These are phyloP conservation scores for Acanthosepion esculentum DNA, from an alignment of 2,888 invertebrate species.

Conservation along the genomic window DNA sequence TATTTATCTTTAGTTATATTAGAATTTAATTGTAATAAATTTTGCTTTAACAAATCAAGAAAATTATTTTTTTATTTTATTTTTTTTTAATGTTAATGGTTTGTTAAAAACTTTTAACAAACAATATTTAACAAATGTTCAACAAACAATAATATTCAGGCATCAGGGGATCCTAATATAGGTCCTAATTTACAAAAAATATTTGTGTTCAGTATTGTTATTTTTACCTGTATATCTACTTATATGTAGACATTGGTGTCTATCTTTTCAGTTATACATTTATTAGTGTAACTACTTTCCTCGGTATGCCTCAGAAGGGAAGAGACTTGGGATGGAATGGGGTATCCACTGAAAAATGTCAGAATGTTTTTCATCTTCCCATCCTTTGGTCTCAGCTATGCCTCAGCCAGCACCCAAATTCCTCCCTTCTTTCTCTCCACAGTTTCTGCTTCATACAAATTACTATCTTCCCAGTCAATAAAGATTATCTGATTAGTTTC, in stretches of 20 bases:
- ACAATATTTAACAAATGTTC: too few species aligned
- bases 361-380: not conserved
- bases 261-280: not conserved
- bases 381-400: not conserved
- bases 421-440: not conserved
- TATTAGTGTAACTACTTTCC: not conserved
- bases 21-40: too few species aligned
- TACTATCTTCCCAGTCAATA: constrained; percentile 1
- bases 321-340: not conserved
- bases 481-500: constrained; percentile 6
- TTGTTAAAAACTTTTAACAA: too few species aligned
- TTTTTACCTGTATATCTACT: not conserved
- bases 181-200: not conserved
- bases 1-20: too few species aligned
- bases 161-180: not conserved
- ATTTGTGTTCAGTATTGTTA: not conserved
- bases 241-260: not conserved
- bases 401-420: not conserved
- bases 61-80: too few species aligned
- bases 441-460: not conserved
- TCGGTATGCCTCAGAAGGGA: not conserved
- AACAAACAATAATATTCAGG: too few species aligned
- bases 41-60: too few species aligned
- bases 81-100: too few species aligned
- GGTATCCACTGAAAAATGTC: not conserved